Evolutionary conservation across 2,888 invertebrate genomes (phyloP).

Genomic region (Coenonympha arcania): DNA sequence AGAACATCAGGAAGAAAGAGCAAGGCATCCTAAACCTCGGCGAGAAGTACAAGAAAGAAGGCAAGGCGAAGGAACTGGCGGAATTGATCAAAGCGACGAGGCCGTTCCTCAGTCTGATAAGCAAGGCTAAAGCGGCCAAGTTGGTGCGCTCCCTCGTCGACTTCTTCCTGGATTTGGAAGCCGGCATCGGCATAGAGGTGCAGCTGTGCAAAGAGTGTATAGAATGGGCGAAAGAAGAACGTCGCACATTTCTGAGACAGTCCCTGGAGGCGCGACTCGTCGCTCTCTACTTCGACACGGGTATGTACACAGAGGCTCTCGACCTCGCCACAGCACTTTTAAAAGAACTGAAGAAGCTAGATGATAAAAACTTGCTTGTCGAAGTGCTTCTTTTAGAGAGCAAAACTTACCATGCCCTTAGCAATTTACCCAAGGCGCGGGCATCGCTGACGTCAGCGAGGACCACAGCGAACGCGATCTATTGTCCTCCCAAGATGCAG

Average conservation of each 20-base stretch:
- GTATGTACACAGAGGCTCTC: slow-evolving; percentile 90
- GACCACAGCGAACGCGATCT: slow-evolving; percentile 99
- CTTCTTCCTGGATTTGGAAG: slow-evolving; percentile 97
- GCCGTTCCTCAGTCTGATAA: slow-evolving; percentile 94
- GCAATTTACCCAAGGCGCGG: slow-evolving; percentile 96
- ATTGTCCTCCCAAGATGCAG: slow-evolving; percentile 99
- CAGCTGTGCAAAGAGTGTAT: slow-evolving; percentile 97
- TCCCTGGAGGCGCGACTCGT: slow-evolving; percentile 95
- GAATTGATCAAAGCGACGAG: slow-evolving; percentile 95
- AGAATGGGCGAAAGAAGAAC: slow-evolving; percentile 99
- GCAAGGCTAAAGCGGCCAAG: slow-evolving; percentile 99
- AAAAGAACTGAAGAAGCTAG: slow-evolving; percentile 97
- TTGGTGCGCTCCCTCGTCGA: slow-evolving; percentile 97
- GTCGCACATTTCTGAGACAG: slow-evolving; percentile 96
- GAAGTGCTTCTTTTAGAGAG: slow-evolving; percentile 98
- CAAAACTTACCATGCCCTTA: slow-evolving; percentile 98
- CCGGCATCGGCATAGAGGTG: slow-evolving; percentile 95
- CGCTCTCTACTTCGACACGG: slow-evolving; percentile 94
- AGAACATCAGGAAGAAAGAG: slow-evolving; percentile 92
- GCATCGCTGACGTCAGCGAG: slow-evolving; percentile 98
- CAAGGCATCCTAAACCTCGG: slow-evolving; percentile 95
- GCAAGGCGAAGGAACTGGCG: slow-evolving; percentile 92
- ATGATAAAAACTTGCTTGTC: slow-evolving; percentile 98
- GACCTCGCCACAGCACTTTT: slow-evolving; percentile 88
- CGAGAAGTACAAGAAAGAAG: slow-evolving; percentile 91